A percentile compares a stretch with the other conserved stretches of the same genome.
Evolutionary conservation across 2,888 invertebrate species (phyloP).

Genomic region (Hybos culiciformis): DNA sequence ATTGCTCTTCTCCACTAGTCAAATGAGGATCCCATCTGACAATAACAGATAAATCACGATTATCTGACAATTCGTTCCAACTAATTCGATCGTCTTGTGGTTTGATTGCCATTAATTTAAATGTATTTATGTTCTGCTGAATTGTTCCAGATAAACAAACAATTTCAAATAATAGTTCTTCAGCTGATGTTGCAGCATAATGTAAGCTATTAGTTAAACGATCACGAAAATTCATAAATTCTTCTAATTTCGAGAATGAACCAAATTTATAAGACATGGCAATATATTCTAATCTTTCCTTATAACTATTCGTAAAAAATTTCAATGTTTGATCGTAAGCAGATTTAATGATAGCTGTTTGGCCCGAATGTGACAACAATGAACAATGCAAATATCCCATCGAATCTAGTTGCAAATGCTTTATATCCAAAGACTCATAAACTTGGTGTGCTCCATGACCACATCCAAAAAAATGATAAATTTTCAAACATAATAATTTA

Average conservation of each 20-base stretch:
- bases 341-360: slow-evolving; percentile 52
- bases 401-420: slow-evolving; percentile 87
- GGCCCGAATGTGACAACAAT: slow-evolving; percentile 57
- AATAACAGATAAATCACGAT: slow-evolving; percentile 61
- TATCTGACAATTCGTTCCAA: slow-evolving; percentile 52
- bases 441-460: slow-evolving; percentile 57
- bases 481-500: slow-evolving; percentile 67
- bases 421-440: slow-evolving; percentile 71
- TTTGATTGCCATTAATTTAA: slow-evolving; percentile 44
- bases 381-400: slow-evolving; percentile 74
- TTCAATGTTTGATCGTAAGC: slow-evolving; percentile 63
- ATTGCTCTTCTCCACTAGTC: slow-evolving; percentile 22
- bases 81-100: slow-evolving; percentile 45
- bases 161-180: slow-evolving; percentile 55
- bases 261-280: slow-evolving; percentile 90
- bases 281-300: slow-evolving; percentile 83
- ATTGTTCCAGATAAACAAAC: slow-evolving; percentile 35
- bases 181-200: slow-evolving; percentile 50
- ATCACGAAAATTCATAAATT: slow-evolving; percentile 73
- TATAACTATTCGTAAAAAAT: slow-evolving; percentile 78
- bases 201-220: slow-evolving; percentile 71
- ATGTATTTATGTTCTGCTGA: slow-evolving; percentile 37
- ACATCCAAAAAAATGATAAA: slow-evolving; percentile 65
- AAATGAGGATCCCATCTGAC: slow-evolving; percentile 51
- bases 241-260: slow-evolving; percentile 82